Conservation (phyloP, 2,888 invertebrate genomes). For the Drosophila setosimentum region DNA sequence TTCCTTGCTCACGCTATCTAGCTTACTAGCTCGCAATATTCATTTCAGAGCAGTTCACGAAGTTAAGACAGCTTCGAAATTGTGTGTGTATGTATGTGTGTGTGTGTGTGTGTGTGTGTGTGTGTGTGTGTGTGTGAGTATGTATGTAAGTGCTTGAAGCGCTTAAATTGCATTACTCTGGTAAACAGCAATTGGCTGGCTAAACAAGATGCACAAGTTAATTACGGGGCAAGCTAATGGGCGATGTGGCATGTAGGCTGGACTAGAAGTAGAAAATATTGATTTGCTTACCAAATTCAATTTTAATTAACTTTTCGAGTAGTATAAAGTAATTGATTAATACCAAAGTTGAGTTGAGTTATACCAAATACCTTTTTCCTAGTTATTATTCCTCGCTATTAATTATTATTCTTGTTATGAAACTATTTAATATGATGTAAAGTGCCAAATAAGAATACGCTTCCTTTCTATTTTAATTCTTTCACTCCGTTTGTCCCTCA, state of each 20-base stretch:
- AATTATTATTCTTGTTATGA: neutral
- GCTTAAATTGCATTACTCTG: slow-evolving; percentile 24
- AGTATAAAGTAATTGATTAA: neutral
- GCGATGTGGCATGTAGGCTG: neutral
- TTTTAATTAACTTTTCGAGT: neutral
- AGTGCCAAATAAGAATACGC: neutral
- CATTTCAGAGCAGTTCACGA: slow-evolving; percentile 12
- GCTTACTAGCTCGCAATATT: slow-evolving; percentile 8
- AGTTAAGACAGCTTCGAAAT: slow-evolving; percentile 19
- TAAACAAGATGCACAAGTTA: slow-evolving; percentile 26
- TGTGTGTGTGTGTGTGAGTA: neutral
- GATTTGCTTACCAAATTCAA: neutral
- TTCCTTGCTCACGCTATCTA: slow-evolving; percentile 22
- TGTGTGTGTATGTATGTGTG: slow-evolving; percentile 4
- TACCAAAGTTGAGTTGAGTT: neutral
- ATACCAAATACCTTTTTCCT: neutral
- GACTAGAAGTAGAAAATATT: neutral
- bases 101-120: neutral
- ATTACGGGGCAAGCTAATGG: slow-evolving; percentile 19
- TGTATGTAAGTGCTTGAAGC: slow-evolving; percentile 7
- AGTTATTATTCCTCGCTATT: neutral
- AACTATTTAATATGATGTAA: neutral
- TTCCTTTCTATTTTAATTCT: neutral
- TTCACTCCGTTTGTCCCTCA: neutral
- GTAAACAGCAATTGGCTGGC: slow-evolving; percentile 23